These are phyloP conservation scores for Hydroisotoma schaefferi DNA, from an alignment of 2,888 invertebrate genomes.

Conservation along the genomic window DNA sequence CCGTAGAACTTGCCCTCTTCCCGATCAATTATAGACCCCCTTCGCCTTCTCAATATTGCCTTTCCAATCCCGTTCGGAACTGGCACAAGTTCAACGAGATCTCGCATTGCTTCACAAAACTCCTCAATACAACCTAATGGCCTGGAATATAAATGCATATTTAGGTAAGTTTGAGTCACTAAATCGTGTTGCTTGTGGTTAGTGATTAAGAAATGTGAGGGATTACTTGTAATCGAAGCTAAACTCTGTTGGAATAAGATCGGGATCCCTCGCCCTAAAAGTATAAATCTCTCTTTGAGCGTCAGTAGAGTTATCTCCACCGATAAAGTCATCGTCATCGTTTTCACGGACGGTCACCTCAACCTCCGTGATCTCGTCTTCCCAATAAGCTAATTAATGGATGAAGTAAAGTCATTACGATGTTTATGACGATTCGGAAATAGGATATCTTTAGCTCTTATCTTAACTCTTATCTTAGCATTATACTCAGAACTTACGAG, in stretches of 20 bases:
- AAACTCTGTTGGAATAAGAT: slow-evolving; percentile 60
- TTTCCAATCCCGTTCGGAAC: not conserved
- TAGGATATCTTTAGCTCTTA: not conserved
- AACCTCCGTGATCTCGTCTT: not conserved
- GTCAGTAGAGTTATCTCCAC: slow-evolving; percentile 11
- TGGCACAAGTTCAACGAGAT: slow-evolving; percentile 19
- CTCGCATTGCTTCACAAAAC: slow-evolving; percentile 13
- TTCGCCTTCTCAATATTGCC: slow-evolving; percentile 13
- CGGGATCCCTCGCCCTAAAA: slow-evolving; percentile 61
- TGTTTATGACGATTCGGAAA: no score
- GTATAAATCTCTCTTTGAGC: slow-evolving; percentile 36
- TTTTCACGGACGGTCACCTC: slow-evolving; percentile 10
- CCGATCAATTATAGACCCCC: slow-evolving; percentile 13
- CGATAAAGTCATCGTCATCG: slow-evolving; percentile 4
- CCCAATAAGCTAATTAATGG: slow-evolving; percentile 18
- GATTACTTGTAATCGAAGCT: slow-evolving; percentile 60
- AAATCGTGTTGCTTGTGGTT: not conserved
- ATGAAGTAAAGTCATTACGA: no score
- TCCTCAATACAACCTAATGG: no score
- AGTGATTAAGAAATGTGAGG: not conserved
- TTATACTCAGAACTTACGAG: slow-evolving; percentile 34
- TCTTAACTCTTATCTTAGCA: not conserved
- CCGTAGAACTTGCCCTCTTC: slow-evolving; percentile 15
- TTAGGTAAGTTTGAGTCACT: not conserved
- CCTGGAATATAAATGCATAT: no score